phyloP scores from a whole-genome alignment of 2,888 invertebrate genomes.

The Ectemnius continuus region DNA sequence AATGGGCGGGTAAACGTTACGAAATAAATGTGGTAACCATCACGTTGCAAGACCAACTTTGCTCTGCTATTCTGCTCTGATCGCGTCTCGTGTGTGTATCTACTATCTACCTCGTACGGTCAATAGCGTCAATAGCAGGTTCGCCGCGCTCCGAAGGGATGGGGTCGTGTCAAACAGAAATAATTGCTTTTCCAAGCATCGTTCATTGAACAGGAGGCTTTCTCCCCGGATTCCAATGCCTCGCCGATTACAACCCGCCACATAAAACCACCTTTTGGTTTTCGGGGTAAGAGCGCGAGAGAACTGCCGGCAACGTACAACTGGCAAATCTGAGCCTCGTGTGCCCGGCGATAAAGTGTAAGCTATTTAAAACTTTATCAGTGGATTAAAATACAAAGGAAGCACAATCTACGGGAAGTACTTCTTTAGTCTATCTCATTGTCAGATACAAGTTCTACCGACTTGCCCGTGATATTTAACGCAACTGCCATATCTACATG shows the following conservation, averaged over 20 bases:
- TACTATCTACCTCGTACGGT: neutral
- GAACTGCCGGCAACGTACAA: neutral
- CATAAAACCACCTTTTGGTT: neutral
- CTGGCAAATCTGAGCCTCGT: neutral
- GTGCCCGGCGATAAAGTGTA: neutral
- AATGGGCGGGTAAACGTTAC: slow-evolving; percentile 1
- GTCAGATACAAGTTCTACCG: neutral
- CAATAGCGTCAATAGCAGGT: slow-evolving; percentile 3
- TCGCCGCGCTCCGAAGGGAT: neutral
- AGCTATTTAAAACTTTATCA: slow-evolving; percentile 5
- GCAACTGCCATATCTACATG: neutral
- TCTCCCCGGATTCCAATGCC: neutral
- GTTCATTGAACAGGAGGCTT: neutral
- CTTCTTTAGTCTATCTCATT: neutral
- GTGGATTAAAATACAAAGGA: neutral
- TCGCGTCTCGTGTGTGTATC: neutral
- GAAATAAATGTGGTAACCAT: slow-evolving; percentile 5
- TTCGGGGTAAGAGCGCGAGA: neutral
- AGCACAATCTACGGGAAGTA: slow-evolving; percentile 3
- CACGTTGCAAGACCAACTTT: too few relatives aligned
- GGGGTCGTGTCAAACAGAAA: neutral
- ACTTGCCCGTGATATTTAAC: neutral
- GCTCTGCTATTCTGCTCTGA: too few relatives aligned
- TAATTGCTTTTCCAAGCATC: neutral
- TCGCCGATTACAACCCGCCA: neutral